phyloP scores from a whole-genome alignment of 2,797 vertebrate species.

The Urocyon cinereoargenteus region DNA sequence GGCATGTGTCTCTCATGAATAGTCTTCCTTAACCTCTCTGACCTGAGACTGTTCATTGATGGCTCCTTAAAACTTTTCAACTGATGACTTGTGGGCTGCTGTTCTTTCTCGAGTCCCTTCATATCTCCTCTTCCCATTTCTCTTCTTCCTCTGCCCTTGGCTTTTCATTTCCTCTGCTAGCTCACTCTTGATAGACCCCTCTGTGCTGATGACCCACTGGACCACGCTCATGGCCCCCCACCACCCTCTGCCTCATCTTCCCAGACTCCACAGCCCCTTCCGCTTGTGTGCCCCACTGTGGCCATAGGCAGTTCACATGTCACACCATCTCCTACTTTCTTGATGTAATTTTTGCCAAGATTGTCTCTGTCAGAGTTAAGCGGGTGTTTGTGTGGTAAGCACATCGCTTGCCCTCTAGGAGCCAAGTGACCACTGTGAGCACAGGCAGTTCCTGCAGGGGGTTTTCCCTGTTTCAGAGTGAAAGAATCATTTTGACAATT shows the following conservation, averaged over 20 bases:
- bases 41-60: neutral
- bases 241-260: neutral
- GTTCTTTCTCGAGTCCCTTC: neutral
- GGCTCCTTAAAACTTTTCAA: neutral
- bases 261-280: neutral
- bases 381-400: accelerated
- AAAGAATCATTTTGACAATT: neutral
- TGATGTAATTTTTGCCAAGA: neutral
- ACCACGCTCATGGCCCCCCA: neutral
- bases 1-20: accelerated
- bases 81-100: accelerated
- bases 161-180: neutral
- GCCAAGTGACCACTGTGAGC: accelerated
- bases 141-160: neutral
- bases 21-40: accelerated
- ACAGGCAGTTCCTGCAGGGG: accelerated
- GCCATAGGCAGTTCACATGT: neutral
- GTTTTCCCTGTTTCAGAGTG: neutral
- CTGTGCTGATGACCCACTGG: neutral
- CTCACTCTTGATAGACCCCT: neutral
- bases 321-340: neutral
- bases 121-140: neutral
- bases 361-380: neutral
- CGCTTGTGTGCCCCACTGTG: neutral
- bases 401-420: neutral